Base-by-base conservation (phyloP, 2,888 invertebrate genomes). In the Pachydiplax longipennis region DNA sequence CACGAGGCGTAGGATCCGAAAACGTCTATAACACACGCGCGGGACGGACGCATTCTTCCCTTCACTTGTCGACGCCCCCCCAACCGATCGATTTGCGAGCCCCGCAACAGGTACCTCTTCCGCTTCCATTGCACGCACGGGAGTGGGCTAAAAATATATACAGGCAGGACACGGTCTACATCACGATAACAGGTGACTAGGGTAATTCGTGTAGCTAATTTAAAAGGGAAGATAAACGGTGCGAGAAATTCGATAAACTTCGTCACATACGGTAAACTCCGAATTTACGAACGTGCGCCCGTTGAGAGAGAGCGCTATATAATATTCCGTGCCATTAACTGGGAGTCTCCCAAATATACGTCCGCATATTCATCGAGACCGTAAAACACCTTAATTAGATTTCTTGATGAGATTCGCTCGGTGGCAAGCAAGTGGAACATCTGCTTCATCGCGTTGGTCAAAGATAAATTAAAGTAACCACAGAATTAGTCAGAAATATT, bases 61-160 rank as follows among this genome's bases (percentile, higher is more conserved):
- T 25, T 22, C 65, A 22, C 35, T 2, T 48, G 82, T 31, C 82
- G 48, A 82, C 82, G 48, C 10, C 31, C 13, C 31, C 13, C 35
- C 83, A 10, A 35, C 61, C 61, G n/a, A 87, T 87, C 87, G 87
- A 87, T 87, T n/a, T 65, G 61, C 13, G 61, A 18, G 87, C 25
- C n/a, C 87, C n/a, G 87, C 87, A 87, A 87, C 87, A 87, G 87
- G 87, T 87, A 87, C 40, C 37, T 22, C 58, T 44, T 31, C 83
- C 6, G 25, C 58, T 37, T 58, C 87, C 18, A 35, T 58, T 82
- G 22, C 31, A 73, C 73, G 73, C 73, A 65, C 65, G 65, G 25
- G n/a, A 25, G 25, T 12, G 31, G 8, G n/a, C 87, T 61, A 37
- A 48, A 37, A 61, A 58, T n/a, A 65, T 35, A 31, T 13, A 15